Evolutionary conservation across 2,113 vertebrate genomes (phyloP).

Genomic region (Furnarius figulus): DNA sequence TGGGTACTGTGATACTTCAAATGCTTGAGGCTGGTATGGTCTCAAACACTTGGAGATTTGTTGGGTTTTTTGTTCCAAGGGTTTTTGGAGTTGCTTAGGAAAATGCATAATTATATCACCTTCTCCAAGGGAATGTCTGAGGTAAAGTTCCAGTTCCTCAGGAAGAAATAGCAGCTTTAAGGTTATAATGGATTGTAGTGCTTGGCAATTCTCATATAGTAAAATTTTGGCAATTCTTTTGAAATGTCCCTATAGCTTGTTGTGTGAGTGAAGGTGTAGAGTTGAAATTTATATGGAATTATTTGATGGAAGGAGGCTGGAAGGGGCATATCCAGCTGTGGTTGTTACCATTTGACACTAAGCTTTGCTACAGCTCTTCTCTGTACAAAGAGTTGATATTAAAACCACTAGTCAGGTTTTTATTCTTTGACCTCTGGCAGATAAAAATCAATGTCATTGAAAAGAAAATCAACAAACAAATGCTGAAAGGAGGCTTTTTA

Average conservation of each 20-base stretch:
- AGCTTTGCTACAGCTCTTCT: not conserved
- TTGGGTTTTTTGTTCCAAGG: not conserved
- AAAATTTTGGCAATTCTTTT: not conserved
- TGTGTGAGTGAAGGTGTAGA: not conserved
- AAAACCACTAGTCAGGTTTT: not conserved
- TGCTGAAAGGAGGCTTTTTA: not conserved
- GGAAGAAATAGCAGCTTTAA: not conserved
- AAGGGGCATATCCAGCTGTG: not conserved
- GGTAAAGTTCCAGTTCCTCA: not conserved
- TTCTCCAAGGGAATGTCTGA: not conserved
- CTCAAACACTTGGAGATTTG: not conserved
- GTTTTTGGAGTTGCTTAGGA: not conserved
- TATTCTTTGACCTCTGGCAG: constrained; percentile 12
- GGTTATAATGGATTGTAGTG: not conserved
- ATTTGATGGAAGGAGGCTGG: not conserved
- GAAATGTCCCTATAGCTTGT: not conserved
- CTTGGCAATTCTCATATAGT: not conserved
- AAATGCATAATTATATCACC: not conserved
- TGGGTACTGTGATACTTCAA: not conserved
- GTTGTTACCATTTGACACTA: not conserved
- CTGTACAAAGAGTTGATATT: not conserved
- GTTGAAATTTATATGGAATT: not conserved
- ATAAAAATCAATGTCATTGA: constrained; percentile 16
- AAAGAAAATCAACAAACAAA: constrained; percentile 1
- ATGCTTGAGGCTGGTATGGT: not conserved